Conservation (phyloP, 1,140 invertebrate genomes). For the Aphidius gifuensis region DNA sequence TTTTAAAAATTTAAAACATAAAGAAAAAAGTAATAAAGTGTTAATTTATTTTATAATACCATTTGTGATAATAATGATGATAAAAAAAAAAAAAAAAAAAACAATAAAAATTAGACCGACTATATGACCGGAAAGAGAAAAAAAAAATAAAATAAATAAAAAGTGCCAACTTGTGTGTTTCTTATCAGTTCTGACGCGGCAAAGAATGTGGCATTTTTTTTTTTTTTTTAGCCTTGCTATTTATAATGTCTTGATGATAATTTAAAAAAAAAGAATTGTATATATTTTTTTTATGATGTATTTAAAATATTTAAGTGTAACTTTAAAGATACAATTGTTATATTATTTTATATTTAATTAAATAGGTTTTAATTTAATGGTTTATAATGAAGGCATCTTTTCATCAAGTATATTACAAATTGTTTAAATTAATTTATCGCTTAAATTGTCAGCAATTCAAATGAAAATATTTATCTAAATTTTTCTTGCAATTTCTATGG, state of each 20-base stretch:
- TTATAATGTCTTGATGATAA: too few species aligned
- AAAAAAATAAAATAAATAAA: background rate
- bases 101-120: background rate
- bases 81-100: background rate
- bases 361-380: background rate
- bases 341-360: background rate
- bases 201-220: background rate
- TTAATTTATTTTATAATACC: background rate
- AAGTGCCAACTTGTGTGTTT: slow-evolving; percentile 16
- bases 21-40: background rate
- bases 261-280: too few species aligned
- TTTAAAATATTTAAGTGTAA: too few species aligned
- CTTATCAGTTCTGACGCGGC: slow-evolving; percentile 17
- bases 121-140: background rate
- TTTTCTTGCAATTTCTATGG: too few species aligned
- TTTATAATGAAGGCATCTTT: too few species aligned
- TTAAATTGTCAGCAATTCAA: background rate
- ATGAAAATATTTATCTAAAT: too few species aligned
- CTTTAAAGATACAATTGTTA: too few species aligned
- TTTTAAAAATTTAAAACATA: background rate
- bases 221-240: too few species aligned
- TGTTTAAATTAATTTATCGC: background rate
- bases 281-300: background rate
- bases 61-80: background rate
- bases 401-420: too few species aligned